These are phyloP conservation scores for Mus spretus DNA, from an alignment of 2,797 vertebrate genomes.

Conservation along the genomic window DNA sequence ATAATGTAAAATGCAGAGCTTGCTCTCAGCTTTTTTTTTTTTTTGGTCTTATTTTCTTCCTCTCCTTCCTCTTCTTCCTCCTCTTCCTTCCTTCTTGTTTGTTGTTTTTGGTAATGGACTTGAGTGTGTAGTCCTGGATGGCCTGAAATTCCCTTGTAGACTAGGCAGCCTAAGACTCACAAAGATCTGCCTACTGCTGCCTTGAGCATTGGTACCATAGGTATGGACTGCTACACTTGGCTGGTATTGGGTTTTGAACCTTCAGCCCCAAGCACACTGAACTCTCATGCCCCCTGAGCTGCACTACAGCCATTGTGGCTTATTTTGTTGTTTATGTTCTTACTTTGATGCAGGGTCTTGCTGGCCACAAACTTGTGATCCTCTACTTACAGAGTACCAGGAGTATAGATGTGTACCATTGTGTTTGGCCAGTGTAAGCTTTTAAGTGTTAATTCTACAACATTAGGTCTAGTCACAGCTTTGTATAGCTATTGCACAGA, in stretches of 20 bases:
- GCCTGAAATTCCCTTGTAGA: background rate
- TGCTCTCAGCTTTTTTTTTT: background rate
- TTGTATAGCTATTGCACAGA: background rate
- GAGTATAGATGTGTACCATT: background rate
- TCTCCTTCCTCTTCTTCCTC: rapidly evolving
- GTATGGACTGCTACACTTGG: background rate
- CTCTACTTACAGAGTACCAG: no score
- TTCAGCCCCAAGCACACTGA: background rate
- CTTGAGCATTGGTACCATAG: background rate
- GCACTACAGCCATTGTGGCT: background rate
- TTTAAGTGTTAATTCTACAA: background rate
- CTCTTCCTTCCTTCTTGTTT: background rate
- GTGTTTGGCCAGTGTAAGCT: background rate
- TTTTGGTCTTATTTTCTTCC: background rate
- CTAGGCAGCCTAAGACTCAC: background rate
- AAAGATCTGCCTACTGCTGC: background rate
- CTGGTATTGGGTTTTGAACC: background rate
- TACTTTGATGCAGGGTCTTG: background rate
- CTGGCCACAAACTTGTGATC: background rate
- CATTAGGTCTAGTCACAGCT: background rate
- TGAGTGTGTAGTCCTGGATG: background rate
- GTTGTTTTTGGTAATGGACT: background rate
- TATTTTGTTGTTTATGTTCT: background rate
- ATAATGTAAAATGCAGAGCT: background rate
- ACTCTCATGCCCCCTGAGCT: background rate